A percentile compares a stretch with the other conserved stretches of the same genome.
Evolutionary conservation across 92 coral and sea anemone species (phyloP).

Genomic region (Pocillopora meandrina): DNA sequence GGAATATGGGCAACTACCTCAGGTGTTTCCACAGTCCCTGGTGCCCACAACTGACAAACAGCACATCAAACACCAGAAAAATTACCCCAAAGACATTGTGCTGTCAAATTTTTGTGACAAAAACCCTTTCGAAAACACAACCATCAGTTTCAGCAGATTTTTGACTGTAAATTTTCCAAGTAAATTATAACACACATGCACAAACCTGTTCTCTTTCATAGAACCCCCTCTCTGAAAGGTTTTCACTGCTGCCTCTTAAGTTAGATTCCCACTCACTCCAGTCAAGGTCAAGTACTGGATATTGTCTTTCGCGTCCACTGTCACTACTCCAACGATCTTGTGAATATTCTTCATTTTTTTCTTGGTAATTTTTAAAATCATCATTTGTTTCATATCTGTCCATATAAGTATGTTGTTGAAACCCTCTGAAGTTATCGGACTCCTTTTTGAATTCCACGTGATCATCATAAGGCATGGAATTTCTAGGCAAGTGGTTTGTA

Average conservation of each 20-base stretch:
- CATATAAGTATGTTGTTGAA: background rate
- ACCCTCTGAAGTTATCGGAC: background rate
- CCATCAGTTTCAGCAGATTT: no score
- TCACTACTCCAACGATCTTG: conserved; percentile 22
- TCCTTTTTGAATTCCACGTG: background rate
- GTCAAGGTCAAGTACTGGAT: background rate
- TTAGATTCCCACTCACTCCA: conserved; percentile 8
- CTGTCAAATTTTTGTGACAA: no score
- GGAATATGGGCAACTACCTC: no score
- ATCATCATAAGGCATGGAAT: background rate
- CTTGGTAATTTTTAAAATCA: background rate
- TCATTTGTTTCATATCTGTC: conserved; percentile 5
- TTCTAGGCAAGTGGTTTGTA: background rate
- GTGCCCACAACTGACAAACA: no score
- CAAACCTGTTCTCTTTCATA: conserved; percentile 31
- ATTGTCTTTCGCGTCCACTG: background rate
- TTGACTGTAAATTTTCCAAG: background rate
- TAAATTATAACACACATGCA: background rate
- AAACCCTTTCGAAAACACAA: no score
- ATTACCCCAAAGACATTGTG: no score
- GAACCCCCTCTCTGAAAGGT: conserved; percentile 13
- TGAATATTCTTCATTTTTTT: background rate
- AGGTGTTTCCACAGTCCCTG: no score
- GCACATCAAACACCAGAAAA: no score
- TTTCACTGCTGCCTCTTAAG: background rate